Conservation (phyloP, 1,140 invertebrate species). For the Drosophila kurseongensis region DNA sequence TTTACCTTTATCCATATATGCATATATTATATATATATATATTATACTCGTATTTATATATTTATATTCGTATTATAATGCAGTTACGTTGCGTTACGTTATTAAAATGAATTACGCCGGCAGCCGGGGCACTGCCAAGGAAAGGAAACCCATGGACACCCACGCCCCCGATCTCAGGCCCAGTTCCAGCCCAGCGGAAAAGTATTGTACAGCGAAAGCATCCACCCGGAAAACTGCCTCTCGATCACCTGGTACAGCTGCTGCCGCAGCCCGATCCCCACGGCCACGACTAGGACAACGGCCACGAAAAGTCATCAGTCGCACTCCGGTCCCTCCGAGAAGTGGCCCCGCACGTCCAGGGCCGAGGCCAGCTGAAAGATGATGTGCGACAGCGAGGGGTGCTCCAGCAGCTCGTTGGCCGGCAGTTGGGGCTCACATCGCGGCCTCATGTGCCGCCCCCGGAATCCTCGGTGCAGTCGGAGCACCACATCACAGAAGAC, state of each 20-base stretch:
- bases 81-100: conserved; percentile 52
- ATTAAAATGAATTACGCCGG: conserved; percentile 39
- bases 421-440: conserved; percentile 94
- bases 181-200: conserved; percentile 53
- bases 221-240: conserved; percentile 45
- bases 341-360: conserved; percentile 92
- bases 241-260: conserved; percentile 57
- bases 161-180: conserved; percentile 4
- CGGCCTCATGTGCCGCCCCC: conserved; percentile 93
- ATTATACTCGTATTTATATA: conserved; percentile 51
- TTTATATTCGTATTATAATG: conserved; percentile 50
- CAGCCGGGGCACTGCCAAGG: conserved; percentile 32
- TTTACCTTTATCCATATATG: conserved; percentile 46
- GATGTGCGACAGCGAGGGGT: conserved; percentile 92
- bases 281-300: conserved; percentile 47
- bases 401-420: conserved; percentile 95
- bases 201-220: conserved; percentile 70
- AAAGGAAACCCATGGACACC: conserved; percentile 29
- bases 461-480: conserved; percentile 92
- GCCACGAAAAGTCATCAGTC: conserved; percentile 87
- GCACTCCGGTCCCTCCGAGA: conserved; percentile 89
- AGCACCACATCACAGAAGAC: conserved; percentile 97
- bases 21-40: conserved; percentile 46
- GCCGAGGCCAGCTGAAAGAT: conserved; percentile 93
- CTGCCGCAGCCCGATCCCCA: conserved; percentile 52